Base-by-base conservation (phyloP, 2,888 invertebrate species). In the Cephus pygmeus region DNA sequence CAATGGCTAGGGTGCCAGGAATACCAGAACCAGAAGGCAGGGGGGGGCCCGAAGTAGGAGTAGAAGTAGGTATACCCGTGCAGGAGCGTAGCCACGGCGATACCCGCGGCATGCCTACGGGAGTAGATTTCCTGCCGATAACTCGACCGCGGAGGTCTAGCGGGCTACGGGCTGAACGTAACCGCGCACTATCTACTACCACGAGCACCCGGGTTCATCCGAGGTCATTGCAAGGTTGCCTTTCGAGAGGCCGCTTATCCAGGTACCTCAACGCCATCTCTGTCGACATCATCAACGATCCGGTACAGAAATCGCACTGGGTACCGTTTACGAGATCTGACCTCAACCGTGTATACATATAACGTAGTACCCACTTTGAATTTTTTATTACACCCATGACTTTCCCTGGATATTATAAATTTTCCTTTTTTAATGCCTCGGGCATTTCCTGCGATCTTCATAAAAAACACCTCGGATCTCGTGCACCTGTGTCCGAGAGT, bases 191-290 rank as follows among this genome's bases (percentile, higher is more conserved):
- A 34, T 34, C 12, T 71, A 31, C 71, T 71, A 34, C 71, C 33
- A 80, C 81, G 81, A 81, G 82, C 84, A 84, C 82, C 84, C 83
- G 88, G 87, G 88, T 89, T 90, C 90, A 90, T 80, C 81, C 81
- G 88, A 90, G 90, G 89, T 89, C 89, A 89, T 89, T 88, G 89
- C 90, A 90, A 90, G 90, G 90, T 89, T 89, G 88, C 89, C 85
- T 86, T 84, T 86, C 85, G 81, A 87, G 71, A 31, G 71, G 33
- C 56, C 56, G 56, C 56, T 56, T 23, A 23, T 56, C 56, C 23
- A 56, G 56, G 56, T 56, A 56, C 56, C 56, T 56, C 56, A 56
- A 56, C 56, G 23, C 56, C 56, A 56, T 56, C 56, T 56, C 56
- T 56, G 56, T 23, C 56, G 56, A 56, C 56, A 56, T 56, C 56